Percentiles rank a stretch among this genome's conserved stretches.
Conservation (phyloP, 2,797 vertebrate genomes). For the Propithecus perrieri region DNA sequence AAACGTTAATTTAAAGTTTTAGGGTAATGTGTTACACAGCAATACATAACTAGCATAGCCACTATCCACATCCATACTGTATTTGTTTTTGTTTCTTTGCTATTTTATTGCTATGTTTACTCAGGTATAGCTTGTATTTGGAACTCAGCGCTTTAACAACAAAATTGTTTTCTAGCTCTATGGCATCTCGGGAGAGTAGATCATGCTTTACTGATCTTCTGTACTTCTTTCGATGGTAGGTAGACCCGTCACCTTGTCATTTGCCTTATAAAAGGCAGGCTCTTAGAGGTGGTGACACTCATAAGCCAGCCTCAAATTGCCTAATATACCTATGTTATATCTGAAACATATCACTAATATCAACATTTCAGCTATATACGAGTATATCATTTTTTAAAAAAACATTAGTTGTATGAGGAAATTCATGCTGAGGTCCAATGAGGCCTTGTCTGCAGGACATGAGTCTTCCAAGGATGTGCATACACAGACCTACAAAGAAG, state of each 20-base stretch:
- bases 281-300: neutral
- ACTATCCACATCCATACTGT: neutral
- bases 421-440: neutral
- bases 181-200: neutral
- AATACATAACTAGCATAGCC: neutral
- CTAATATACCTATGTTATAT: neutral
- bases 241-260: neutral
- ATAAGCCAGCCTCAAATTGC: neutral
- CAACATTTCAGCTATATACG: neutral
- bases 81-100: constrained; percentile 45
- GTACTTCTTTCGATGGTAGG: neutral
- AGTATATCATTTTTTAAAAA: neutral
- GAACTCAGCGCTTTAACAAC: neutral
- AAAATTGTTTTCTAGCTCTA: constrained; percentile 1
- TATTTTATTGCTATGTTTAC: neutral
- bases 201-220: neutral
- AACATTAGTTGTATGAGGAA: neutral
- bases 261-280: neutral
- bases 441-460: neutral
- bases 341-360: neutral
- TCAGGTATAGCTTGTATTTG: neutral
- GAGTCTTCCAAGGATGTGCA: neutral
- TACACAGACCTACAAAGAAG: neutral
- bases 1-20: neutral
- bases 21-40: neutral